These are phyloP conservation scores for Loris lydekkerianus DNA, from an alignment of 2,797 vertebrate species.

Conservation along the genomic window DNA sequence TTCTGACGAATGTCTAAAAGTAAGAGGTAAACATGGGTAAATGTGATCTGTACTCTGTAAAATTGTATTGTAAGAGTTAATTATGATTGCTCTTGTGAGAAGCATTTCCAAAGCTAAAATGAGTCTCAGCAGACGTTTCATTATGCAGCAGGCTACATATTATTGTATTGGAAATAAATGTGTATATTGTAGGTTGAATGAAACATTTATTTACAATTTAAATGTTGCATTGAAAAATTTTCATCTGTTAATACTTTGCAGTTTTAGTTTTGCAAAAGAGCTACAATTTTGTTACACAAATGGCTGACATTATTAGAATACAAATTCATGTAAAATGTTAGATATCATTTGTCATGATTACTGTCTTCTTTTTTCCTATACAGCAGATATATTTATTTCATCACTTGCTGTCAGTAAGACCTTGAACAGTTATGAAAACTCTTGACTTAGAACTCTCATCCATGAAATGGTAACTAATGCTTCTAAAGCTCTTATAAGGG, in stretches of 20 bases:
- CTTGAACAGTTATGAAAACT: background rate
- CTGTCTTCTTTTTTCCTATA: background rate
- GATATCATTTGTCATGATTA: background rate
- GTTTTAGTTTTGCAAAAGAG: background rate
- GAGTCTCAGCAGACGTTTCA: background rate
- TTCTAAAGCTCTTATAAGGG: background rate
- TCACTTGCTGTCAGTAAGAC: background rate
- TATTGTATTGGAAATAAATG: conserved; percentile 5
- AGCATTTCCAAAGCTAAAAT: background rate
- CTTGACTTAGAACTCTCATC: background rate
- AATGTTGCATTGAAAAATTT: background rate
- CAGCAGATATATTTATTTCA: background rate
- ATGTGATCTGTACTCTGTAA: background rate
- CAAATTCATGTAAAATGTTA: background rate
- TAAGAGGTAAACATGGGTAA: background rate
- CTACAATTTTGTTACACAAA: background rate
- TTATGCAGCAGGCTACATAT: background rate
- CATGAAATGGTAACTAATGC: background rate
- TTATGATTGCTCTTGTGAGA: background rate
- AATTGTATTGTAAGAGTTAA: background rate
- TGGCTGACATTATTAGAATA: background rate
- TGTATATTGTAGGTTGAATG: background rate
- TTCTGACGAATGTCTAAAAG: background rate
- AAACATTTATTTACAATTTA: background rate
- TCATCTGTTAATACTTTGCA: background rate